Evolutionary conservation across 2,888 invertebrate genomes (phyloP).

Genomic region (Phrixothrix hirtus): DNA sequence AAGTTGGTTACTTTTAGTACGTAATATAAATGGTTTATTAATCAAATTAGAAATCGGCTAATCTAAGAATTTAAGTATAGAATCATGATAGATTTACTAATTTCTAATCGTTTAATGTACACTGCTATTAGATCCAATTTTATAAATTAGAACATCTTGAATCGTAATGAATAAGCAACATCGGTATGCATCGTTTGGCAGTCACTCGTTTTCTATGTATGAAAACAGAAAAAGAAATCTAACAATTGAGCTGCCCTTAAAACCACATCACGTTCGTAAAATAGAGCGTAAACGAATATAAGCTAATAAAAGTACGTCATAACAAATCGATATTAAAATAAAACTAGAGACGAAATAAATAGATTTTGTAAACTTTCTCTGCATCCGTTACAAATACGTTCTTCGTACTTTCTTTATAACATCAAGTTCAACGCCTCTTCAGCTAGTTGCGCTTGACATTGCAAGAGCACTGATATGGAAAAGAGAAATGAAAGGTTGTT

Average conservation of each 20-base stretch:
- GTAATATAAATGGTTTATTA: too few species aligned
- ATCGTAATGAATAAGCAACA: too few species aligned
- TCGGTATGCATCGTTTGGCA: too few species aligned
- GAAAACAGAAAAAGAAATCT: neutral
- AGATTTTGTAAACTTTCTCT: slow-evolving; percentile 19
- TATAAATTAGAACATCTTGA: too few species aligned
- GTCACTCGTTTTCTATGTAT: too few species aligned
- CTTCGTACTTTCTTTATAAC: slow-evolving; percentile 24
- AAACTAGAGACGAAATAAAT: slow-evolving; percentile 4
- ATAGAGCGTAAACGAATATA: neutral
- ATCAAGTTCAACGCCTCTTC: slow-evolving; percentile 38
- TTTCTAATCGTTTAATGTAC: too few species aligned
- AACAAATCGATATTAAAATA: slow-evolving; percentile 4
- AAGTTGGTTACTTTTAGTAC: too few species aligned
- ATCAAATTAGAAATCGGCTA: too few species aligned
- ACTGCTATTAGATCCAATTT: too few species aligned
- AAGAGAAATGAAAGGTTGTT: slow-evolving; percentile 32
- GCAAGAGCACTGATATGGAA: slow-evolving; percentile 36
- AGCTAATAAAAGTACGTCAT: neutral
- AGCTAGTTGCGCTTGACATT: slow-evolving; percentile 40
- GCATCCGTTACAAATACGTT: slow-evolving; percentile 20
- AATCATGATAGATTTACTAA: too few species aligned
- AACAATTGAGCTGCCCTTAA: neutral
- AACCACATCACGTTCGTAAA: neutral
- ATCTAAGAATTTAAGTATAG: too few species aligned